phyloP scores from a whole-genome alignment of 2,888 invertebrate genomes.

The Reticulitermes lucifugus region DNA sequence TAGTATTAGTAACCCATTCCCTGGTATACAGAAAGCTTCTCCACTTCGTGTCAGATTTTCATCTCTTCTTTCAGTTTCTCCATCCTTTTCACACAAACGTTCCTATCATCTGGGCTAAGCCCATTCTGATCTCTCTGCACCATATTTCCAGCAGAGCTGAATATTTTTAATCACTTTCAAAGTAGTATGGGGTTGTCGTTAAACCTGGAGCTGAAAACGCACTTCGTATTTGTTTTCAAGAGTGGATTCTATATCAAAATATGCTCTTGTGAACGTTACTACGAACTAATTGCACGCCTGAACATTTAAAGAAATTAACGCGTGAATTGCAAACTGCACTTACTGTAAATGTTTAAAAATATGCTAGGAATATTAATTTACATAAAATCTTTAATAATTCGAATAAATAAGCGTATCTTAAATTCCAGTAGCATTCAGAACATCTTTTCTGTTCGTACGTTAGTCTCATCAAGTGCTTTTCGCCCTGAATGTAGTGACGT shows the following conservation, averaged over 20 bases:
- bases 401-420: no score
- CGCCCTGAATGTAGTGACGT: no score
- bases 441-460: no score
- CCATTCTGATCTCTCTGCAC: neutral
- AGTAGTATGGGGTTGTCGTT: neutral
- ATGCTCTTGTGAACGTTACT: neutral
- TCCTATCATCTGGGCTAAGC: conserved; percentile 1
- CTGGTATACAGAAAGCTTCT: neutral
- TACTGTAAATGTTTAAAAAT: no score
- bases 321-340: no score
- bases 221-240: neutral
- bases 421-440: no score
- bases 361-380: no score
- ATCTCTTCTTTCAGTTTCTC: neutral
- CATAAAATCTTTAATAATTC: no score
- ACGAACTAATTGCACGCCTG: no score
- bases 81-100: neutral
- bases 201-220: neutral
- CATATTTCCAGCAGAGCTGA: neutral
- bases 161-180: conserved; percentile 2
- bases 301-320: no score
- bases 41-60: neutral
- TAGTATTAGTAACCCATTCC: neutral
- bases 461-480: no score
- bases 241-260: neutral